Base-by-base conservation (phyloP, 2,888 invertebrate genomes). In the Pandemis heparana region DNA sequence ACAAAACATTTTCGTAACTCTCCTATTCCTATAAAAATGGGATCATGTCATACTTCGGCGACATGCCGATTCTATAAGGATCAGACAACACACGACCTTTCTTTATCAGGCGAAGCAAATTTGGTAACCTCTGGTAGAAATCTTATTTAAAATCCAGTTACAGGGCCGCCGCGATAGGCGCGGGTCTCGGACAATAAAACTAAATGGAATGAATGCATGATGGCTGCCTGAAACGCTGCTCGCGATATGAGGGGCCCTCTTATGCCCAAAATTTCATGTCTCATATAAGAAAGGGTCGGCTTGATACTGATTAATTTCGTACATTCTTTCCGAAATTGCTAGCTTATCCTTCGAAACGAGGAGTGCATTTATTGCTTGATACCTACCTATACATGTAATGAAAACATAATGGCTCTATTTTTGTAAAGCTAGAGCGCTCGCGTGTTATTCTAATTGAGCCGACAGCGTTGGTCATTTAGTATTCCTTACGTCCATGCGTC, bases 91-190 rank as follows among this genome's bases (percentile, higher is more conserved):
- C 86, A 88, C 87, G 92, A 92, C 94, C 94, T 92, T 93, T 92
- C 91, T 93, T 94, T 94, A 94, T 94, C 94, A 91, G 87, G 89
- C 85, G 82, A 90, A 87, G 91, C 90, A 91, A 94, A 94, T 92
- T 92, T 92, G 89, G 86, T 87, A 87, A 89, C 89, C 86, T 84
- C 87, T 86, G 86, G 87, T 82, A 87, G 88, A 87, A 91, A 93
- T 92, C 94, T 93, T 93, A 94, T 94, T 94, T 94, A 94, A 94
- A 94, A 94, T 94, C 94, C 92, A 87, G 93, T 94, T 93, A 93
- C 88, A 88, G 89, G 83, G 86, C 83, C 83, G 86, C 79, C 85
- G 89, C 92, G 94, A 94, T 94, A 94, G 92, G 94, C 92, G 89
- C 91, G 92, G 93, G 91, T 87, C 91, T 90, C 86, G 83, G 89